Base-by-base conservation (phyloP, 2,113 vertebrate genomes). In the Willisornis vidua region DNA sequence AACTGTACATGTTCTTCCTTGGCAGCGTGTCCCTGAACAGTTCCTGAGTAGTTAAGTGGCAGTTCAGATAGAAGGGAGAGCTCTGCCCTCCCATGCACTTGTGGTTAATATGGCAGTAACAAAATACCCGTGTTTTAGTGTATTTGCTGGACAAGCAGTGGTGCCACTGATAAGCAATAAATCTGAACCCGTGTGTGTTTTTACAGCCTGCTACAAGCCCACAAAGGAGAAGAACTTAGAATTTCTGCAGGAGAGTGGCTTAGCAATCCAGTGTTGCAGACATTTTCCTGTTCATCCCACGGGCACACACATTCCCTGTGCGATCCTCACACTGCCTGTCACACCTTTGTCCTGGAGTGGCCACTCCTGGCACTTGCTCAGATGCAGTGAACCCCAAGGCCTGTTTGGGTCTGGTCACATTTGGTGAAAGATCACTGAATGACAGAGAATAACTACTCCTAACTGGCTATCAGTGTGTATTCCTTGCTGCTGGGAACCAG, bases 231-330 rank as follows among this genome's bases (percentile, higher is more conserved):
- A 49, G 37, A 85, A 45, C 12, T 29, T 48, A 20, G 11, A 33
- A 77, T 41, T 80, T 63, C 41, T 79, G 46, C 31, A 67, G 75
- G 45, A 76, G 37, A 26, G 28, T 70, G 39, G 35, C 45, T 54
- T 26, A 66, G 55, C 37, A 23, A 4, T 78, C n/a, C 70, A 85
- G 19, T 10, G 6, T 29, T 75, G 31, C 7, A 3, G 66, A 11
- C 19, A 14, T 72, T 68, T 65, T 46, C n/a, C 19, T 3, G 0
- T 68, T 89, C 12, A 37, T 35, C 24, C 35, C 10, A 4, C 9
- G 31, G 26, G 39, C 17, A 43, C 5, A 2, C 10, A 4, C 0
- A 0, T 33, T 67, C 29, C 37, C 52, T 3, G 1, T 37, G 31
- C 41, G 39, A 0, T 79, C 26, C 71, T 12, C 16, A 3, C 0